Conservation (phyloP, 2,113 vertebrate species). For the Suricata suricatta region DNA sequence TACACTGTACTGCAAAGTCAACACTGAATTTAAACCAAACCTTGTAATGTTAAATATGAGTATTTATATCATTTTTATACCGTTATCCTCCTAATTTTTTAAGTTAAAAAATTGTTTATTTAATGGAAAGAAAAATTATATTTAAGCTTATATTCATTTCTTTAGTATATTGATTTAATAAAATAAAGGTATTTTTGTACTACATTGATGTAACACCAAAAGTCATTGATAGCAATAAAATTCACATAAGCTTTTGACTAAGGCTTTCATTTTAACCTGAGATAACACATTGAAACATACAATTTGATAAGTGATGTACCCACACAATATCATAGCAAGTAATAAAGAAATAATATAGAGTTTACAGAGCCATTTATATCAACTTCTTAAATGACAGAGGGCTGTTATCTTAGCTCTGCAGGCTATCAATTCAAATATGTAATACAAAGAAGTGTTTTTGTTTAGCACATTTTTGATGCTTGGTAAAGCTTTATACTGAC, state of each 20-base stretch:
- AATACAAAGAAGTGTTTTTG: background rate
- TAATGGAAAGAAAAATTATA: background rate
- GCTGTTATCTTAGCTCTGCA: background rate
- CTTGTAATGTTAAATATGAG: background rate
- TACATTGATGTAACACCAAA: background rate
- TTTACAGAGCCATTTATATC: constrained; percentile 17
- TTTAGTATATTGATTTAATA: background rate
- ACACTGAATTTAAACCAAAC: background rate
- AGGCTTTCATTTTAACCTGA: constrained; percentile 1
- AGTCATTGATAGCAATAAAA: background rate
- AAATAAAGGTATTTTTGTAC: constrained; percentile 7
- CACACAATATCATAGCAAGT: background rate
- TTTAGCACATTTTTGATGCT: constrained; percentile 7
- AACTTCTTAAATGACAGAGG: constrained; percentile 43
- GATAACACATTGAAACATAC: constrained; percentile 15
- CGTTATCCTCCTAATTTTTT: background rate
- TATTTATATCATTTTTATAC: constrained; percentile 1
- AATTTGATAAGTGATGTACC: background rate
- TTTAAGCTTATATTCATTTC: background rate
- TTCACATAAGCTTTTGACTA: background rate
- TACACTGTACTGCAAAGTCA: background rate
- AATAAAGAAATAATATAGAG: constrained; percentile 23
- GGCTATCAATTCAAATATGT: constrained; percentile 2
- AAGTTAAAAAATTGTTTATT: background rate
- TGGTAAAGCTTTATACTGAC: background rate